Evolutionary conservation across 2,113 vertebrate genomes (phyloP).

Genomic region (Apteryx owenii): DNA sequence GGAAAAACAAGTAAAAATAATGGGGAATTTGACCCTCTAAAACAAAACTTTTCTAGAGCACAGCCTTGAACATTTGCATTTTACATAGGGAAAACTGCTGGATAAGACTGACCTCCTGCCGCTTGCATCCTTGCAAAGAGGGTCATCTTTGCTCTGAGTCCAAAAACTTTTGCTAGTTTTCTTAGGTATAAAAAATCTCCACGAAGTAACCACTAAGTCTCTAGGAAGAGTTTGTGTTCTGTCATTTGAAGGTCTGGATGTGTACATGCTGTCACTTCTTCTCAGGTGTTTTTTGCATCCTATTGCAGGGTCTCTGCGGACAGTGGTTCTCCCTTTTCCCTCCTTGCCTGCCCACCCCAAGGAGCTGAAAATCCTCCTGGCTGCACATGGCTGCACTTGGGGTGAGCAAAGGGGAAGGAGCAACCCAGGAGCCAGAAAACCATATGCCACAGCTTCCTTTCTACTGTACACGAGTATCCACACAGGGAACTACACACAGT

Average conservation of each 20-base stretch:
- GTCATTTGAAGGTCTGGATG: not conserved
- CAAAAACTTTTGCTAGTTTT: not conserved
- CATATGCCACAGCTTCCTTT: not conserved
- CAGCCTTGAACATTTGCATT: not conserved
- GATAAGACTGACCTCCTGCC: fast-evolving
- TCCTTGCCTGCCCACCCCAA: not conserved
- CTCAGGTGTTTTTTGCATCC: not conserved
- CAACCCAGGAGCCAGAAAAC: not conserved
- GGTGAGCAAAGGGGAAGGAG: not conserved
- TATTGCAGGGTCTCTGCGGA: fast-evolving
- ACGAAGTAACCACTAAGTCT: not conserved
- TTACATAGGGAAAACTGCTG: not conserved
- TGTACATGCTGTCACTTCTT: not conserved
- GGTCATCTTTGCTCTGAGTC: not conserved
- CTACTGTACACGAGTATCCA: fast-evolving
- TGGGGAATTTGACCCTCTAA: not conserved
- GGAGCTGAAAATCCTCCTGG: not conserved
- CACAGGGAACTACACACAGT: not conserved
- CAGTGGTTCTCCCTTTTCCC: fast-evolving
- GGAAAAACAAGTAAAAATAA: not conserved
- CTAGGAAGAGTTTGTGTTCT: not conserved
- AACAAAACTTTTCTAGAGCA: not conserved
- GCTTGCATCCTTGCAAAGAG: not conserved
- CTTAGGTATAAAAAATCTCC: not conserved
- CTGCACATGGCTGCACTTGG: no score